These are phyloP conservation scores for Drosophila ogumai DNA, from an alignment of 1,140 invertebrate species.

Conservation along the genomic window DNA sequence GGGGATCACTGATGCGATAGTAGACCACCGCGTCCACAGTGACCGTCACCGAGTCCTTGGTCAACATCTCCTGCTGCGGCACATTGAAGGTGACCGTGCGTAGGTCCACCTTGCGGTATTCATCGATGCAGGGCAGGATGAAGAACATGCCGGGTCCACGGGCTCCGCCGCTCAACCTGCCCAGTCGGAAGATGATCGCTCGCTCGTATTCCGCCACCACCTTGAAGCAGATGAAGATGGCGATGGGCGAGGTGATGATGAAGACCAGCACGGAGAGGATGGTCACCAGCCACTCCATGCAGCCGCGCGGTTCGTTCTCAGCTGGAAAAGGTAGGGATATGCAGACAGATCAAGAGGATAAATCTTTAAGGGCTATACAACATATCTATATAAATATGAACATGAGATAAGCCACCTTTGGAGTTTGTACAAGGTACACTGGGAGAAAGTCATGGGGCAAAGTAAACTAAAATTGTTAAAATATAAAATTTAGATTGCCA, in stretches of 20 bases:
- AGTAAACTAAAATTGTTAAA: not conserved
- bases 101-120: conserved; percentile 94
- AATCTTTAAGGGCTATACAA: not conserved
- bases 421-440: not conserved
- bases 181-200: conserved; percentile 95
- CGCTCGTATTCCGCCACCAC: conserved; percentile 91
- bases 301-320: conserved; percentile 86
- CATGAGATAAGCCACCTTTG: not conserved
- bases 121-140: conserved; percentile 95
- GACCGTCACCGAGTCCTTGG: conserved; percentile 95
- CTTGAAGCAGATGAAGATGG: conserved; percentile 93
- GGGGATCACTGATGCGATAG: too few species aligned
- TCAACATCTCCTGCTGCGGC: conserved; percentile 90
- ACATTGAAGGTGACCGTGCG: conserved; percentile 88
- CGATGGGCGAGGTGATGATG: conserved; percentile 93
- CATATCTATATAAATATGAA: not conserved
- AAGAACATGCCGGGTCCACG: conserved; percentile 94
- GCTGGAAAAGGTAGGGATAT: conserved; percentile 69
- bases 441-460: not conserved
- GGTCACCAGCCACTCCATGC: conserved; percentile 92
- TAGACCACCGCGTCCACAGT: too few species aligned
- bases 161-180: conserved; percentile 87
- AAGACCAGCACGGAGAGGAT: conserved; percentile 90
- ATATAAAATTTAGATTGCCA: not conserved
- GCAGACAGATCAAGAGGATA: not conserved